Evolutionary conservation across 1,140 invertebrate genomes (phyloP), one percentile per base, ranked within the genome.

Genomic region (Octopus sinensis): DNA sequence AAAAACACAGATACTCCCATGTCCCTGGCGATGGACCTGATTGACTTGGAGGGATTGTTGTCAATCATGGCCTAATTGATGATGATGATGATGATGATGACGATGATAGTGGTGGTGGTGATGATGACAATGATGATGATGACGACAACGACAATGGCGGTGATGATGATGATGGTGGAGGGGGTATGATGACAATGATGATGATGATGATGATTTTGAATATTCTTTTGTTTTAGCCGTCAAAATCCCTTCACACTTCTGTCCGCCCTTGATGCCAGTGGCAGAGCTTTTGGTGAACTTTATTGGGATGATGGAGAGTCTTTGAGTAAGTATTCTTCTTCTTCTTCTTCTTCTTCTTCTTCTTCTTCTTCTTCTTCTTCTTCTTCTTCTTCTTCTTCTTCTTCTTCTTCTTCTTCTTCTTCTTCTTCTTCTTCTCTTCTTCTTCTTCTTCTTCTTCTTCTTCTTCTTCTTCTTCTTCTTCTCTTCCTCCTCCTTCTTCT

Each of bases 281-380:
- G 81, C 7, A 56, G 54, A 53, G 90, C 91, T 0, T 73, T 52
- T n/a, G 91, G 90, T 43, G 71, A 79, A 51, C 80, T 91, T 9
- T 91, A 84, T 80, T 90, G 89, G 87, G 91, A 91, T 82, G 89
- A 91, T 82, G 90, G 90, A 73, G 87, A 89, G 54, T 80, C 86
- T 9, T 79, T 87, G 53, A 86, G 87, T 88, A 84, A 80, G 80
- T 56, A 51, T 77, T 23, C 17, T 80, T 76, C 17, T 84, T n/a
- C 10, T n/a, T 17, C 53, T 78, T 54, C 13, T 78, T 84, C 79
- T 82, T 84, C 75, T 80, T 79, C 68, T 82, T 84, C 53, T 82
- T 79, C 68, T 84, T 80, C 6, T 78, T 80, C 75, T 81, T 81
- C 68, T 84, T 71, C 56, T 78, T 71, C 79, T 80, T 81, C 7